Evolutionary conservation across 2,888 invertebrate genomes (phyloP).

Genomic region (Nemapogon koenigi): DNA sequence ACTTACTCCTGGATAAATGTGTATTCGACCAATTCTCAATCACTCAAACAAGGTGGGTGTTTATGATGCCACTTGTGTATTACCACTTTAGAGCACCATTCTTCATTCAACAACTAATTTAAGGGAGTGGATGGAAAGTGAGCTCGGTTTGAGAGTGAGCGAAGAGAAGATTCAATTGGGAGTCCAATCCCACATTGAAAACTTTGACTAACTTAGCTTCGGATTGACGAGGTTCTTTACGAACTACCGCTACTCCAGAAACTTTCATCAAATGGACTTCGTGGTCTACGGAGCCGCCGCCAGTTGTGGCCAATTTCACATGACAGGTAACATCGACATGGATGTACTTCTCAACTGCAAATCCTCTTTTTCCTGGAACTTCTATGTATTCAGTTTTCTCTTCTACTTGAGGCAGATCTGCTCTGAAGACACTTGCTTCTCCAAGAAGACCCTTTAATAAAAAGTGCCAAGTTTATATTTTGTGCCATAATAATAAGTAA

Average conservation of each 20-base stretch:
- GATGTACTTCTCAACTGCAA: constrained; percentile 68
- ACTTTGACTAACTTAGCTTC: constrained; percentile 65
- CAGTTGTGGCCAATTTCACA: constrained; percentile 65
- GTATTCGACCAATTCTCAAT: constrained; percentile 50
- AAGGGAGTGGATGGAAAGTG: constrained; percentile 66
- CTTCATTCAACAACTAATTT: too few relatives aligned
- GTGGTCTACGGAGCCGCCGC: constrained; percentile 61
- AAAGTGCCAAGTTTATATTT: too few relatives aligned
- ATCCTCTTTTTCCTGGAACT: constrained; percentile 46
- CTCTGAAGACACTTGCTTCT: constrained; percentile 71
- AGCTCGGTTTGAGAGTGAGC: constrained; percentile 70
- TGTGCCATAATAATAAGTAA: too few relatives aligned
- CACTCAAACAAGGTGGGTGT: constrained; percentile 47
- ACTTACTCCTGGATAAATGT: too few relatives aligned
- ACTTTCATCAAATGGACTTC: constrained; percentile 71
- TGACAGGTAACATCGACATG: constrained; percentile 74
- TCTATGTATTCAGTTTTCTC: constrained; percentile 67
- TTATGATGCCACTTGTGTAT: constrained; percentile 40
- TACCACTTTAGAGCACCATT: too few relatives aligned
- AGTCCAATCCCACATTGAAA: constrained; percentile 72
- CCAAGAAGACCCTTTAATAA: constrained; percentile 66
- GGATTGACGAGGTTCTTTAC: constrained; percentile 64
- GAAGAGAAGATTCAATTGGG: constrained; percentile 71
- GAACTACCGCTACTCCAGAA: constrained; percentile 69
- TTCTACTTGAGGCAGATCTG: constrained; percentile 72